A percentile compares a stretch with the other conserved stretches of the same genome.
These are phyloP conservation scores for Whitmania pigra DNA, from an alignment of 1,140 invertebrate genomes.

Conservation along the genomic window DNA sequence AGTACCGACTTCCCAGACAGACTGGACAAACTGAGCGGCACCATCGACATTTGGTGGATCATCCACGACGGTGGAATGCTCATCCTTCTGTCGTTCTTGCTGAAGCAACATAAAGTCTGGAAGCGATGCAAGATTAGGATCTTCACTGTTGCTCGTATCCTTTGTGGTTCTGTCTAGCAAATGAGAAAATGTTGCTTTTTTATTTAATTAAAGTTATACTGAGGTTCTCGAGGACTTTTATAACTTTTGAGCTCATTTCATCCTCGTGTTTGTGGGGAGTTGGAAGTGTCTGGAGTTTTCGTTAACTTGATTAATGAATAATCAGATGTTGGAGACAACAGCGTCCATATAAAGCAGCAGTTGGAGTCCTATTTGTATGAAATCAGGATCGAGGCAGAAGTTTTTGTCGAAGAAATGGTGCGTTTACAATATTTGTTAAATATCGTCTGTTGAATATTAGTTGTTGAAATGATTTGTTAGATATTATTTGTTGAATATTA, in stretches of 20 bases:
- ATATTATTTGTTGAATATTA: too few species aligned
- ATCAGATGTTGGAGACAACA: conserved; percentile 86
- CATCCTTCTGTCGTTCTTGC: conserved; percentile 89
- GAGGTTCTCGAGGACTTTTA: background rate
- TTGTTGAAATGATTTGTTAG: too few species aligned
- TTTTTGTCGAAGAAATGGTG: conserved; percentile 99
- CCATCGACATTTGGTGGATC: conserved; percentile 99
- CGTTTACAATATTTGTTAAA: too few species aligned
- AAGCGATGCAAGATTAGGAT: conserved; percentile 94
- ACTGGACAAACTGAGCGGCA: conserved; percentile 65
- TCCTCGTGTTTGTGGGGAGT: background rate
- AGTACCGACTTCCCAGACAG: conserved; percentile 90
- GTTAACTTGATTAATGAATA: background rate
- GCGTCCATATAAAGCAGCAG: conserved; percentile 99
- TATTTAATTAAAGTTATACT: background rate
- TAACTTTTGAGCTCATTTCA: background rate
- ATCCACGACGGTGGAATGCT: conserved; percentile 94
- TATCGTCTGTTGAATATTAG: too few species aligned
- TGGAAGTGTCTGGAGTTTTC: conserved; percentile 6
- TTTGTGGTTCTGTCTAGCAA: background rate
- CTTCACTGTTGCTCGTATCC: conserved; percentile 81
- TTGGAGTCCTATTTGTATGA: conserved; percentile 94
- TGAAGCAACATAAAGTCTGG: conserved; percentile 86
- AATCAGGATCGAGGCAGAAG: conserved; percentile 92
- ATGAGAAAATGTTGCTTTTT: background rate